Base-by-base conservation (phyloP, 2,113 vertebrate species). In the Paedocypris sp. region DNA sequence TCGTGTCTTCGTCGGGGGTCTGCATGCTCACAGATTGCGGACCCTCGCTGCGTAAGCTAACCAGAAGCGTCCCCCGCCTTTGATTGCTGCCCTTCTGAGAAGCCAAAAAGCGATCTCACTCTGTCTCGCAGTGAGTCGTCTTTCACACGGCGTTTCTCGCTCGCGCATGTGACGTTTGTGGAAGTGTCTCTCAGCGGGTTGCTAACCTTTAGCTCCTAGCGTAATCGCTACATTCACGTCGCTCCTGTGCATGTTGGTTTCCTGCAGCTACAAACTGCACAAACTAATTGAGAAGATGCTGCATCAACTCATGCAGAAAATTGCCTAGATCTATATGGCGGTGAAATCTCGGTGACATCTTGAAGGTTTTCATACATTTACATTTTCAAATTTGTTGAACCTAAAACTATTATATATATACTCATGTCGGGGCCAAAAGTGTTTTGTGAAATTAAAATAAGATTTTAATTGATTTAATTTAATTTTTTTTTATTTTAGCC, bases 301-400 rank as follows among this genome's bases (percentile, higher is more conserved):
- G 77, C 77, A 82, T 85, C 80, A 85, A 84, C 82, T 79, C 82
- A 87, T 85, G 79, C 84, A 85, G 83, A 84, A 85, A 86, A 86
- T 86, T 84, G 80, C 77, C 78, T 79, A 67, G 68, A 72, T 78
- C 78, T 83, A 77, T 75, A 80, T 67, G 12, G 6, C n/a, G n/a
- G n/a, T n/a, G n/a, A n/a, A n/a, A n/a, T n/a, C n/a, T n/a, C n/a
- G n/a, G n/a, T n/a, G n/a, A n/a, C n/a, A n/a, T n/a, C n/a, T n/a
- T n/a, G n/a, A n/a, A n/a, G n/a, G n/a, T n/a, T n/a, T n/a, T n/a
- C 66, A 62, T 53, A 69, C 41, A 75, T 69, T 76, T 62, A 76
- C 54, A 72, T 76, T 70, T 59, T 52, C 47, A 56, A 16, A 61
- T 60, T 67, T 47, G 48, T 46, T 10, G 20, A 15, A 18, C 26